These are phyloP conservation scores for Andrena dorsata DNA, from an alignment of 2,888 invertebrate genomes.

Conservation along the genomic window DNA sequence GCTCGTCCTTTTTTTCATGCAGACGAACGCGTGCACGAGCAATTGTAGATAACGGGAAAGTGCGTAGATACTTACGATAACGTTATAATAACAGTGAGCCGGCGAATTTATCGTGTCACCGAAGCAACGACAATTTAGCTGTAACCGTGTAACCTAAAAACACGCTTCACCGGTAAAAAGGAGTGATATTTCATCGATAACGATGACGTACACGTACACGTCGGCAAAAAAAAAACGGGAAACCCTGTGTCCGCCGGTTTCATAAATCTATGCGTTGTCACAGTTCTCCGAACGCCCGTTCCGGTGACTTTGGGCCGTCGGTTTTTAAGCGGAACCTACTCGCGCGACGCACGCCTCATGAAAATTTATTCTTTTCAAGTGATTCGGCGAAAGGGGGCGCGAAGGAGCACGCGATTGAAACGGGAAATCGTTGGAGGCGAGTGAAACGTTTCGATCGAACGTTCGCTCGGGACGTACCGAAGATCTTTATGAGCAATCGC, in stretches of 20 bases:
- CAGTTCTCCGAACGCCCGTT: background rate
- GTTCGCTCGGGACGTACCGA: background rate
- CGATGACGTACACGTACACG: background rate
- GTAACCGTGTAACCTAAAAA: conserved; percentile 31
- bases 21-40: background rate
- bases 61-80: background rate
- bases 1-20: background rate
- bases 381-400: no score
- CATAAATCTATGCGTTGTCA: background rate
- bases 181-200: conserved; percentile 36
- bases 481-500: background rate
- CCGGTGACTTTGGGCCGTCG: background rate
- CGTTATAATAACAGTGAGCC: background rate
- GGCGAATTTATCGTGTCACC: conserved; percentile 17
- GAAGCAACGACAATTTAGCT: conserved; percentile 17
- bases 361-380: background rate
- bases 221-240: background rate
- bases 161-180: background rate
- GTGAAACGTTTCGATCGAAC: background rate
- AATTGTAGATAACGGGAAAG: conserved; percentile 3
- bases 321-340: background rate
- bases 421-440: background rate
- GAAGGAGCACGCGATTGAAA: no score
- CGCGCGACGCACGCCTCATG: background rate
- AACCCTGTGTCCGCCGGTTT: background rate